Base-by-base conservation (phyloP, 2,888 invertebrate species). In the Nycteola revayana region DNA sequence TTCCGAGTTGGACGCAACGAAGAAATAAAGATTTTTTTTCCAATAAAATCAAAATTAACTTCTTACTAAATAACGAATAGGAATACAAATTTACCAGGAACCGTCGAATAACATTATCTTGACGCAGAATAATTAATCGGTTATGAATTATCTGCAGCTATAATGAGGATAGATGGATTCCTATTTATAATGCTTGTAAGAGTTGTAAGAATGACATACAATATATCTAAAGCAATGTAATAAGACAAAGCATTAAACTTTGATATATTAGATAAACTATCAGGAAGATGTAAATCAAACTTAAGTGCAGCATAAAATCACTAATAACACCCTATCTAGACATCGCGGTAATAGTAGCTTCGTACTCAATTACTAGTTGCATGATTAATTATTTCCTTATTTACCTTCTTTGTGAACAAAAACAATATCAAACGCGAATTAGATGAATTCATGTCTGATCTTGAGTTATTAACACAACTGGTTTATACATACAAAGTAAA, bases 371-470 rank as follows among this genome's bases (percentile, higher is more conserved):
- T 54, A 51, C 34, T 35, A 33, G 41, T 38, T 37, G 46, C 41
- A 49, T 57, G 42, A 59, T 56, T 53, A 49, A 66, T 65, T 53
- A 40, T 57, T 64, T 62, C 56, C 66, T 59, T 52, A 47, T 59
- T 53, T 50, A 55, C 48, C 32, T n/a, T n/a, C n/a, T n/a, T 54
- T 36, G 25, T 27, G 37, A 44, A 58, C 39, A 49, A 57, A 63
- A 61, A 59, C 49, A 50, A 27, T 23, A 29, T 41, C 34, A 57
- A 52, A 40, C 39, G 29, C 28, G 25, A 48, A 51, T 49, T 45
- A 55, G 59, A 50, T 45, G 52, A 42, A 38, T 39, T 48, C 36
- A 37, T 3, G 14, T 42, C 23, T 29, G 32, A 43, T 38, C 50
- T 50, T 48, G 47, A 21, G 23, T 32, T 18, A 44, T 9, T 44